Evolutionary conservation across 2,888 invertebrate species (phyloP).

Genomic region (Nephrotoma appendiculata): DNA sequence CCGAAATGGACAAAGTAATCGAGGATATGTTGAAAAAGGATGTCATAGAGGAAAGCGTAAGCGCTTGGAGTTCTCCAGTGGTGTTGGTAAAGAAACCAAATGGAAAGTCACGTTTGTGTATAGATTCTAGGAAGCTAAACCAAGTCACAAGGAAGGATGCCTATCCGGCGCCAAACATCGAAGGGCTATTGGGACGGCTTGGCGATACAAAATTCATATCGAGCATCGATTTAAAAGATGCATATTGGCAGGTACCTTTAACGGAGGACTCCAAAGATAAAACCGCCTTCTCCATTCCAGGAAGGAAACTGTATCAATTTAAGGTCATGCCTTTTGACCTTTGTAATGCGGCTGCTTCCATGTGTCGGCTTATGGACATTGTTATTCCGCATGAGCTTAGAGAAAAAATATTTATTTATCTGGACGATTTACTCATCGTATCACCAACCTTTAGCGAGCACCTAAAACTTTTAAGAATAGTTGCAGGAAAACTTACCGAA

Average conservation of each 20-base stretch:
- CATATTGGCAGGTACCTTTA: constrained; percentile 12
- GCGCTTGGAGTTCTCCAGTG: constrained; percentile 20
- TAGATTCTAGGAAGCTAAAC: constrained; percentile 4
- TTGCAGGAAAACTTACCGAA: background rate
- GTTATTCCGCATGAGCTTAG: constrained; percentile 13
- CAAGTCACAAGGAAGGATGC: background rate
- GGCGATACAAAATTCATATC: constrained; percentile 16
- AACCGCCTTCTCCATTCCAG: constrained; percentile 15
- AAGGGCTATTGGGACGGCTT: constrained; percentile 3
- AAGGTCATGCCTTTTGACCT: constrained; percentile 12
- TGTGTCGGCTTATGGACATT: constrained; percentile 15
- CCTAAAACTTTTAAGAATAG: background rate
- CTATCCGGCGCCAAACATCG: constrained; percentile 5
- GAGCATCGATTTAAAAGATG: constrained; percentile 11
- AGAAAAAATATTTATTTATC: constrained; percentile 8
- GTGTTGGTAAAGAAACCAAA: constrained; percentile 14
- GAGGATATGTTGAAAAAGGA: constrained; percentile 19
- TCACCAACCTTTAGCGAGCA: background rate
- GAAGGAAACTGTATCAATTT: constrained; percentile 10
- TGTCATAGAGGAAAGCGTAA: constrained; percentile 19
- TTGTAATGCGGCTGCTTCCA: constrained; percentile 8
- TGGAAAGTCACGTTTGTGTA: background rate
- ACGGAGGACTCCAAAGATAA: constrained; percentile 10
- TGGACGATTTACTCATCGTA: background rate
- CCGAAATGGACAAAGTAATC: constrained; percentile 16